Evolutionary conservation across 2,797 vertebrate genomes (phyloP).

Genomic region (Spinibarbus caldwelli): DNA sequence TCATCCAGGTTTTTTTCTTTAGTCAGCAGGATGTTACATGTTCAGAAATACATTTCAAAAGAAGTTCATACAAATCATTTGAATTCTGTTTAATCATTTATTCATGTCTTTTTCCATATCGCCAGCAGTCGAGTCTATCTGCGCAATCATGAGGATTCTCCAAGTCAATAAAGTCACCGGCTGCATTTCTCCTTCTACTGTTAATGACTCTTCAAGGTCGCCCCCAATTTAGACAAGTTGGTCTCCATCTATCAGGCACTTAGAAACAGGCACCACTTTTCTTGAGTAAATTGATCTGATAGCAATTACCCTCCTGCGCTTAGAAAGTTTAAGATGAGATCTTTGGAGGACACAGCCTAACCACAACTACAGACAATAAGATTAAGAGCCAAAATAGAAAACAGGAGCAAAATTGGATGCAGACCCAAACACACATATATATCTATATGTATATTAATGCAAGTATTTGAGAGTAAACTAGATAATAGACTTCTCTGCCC

Average conservation of each 20-base stretch:
- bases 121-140: slow-evolving; percentile 4
- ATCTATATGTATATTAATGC: slow-evolving; percentile 36
- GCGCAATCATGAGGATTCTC: not conserved
- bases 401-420: slow-evolving; percentile 32
- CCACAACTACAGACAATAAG: slow-evolving; percentile 36
- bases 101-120: not conserved
- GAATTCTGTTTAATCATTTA: slow-evolving; percentile 15
- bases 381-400: slow-evolving; percentile 26
- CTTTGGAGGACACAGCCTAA: slow-evolving; percentile 46
- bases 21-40: not conserved
- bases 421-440: slow-evolving; percentile 1
- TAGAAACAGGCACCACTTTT: slow-evolving; percentile 60
- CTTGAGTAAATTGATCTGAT: slow-evolving; percentile 60
- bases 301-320: slow-evolving; percentile 53
- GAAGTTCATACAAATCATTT: not conserved
- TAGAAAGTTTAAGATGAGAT: slow-evolving; percentile 49
- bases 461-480: slow-evolving; percentile 11
- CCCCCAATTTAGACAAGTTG: slow-evolving; percentile 59
- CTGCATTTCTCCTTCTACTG: slow-evolving; percentile 50
- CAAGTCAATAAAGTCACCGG: slow-evolving; percentile 49
- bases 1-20: not conserved
- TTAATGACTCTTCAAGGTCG: slow-evolving; percentile 62
- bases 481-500: slow-evolving; percentile 12
- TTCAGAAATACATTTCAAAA: not conserved
- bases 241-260: slow-evolving; percentile 64